Evolutionary conservation across 2,888 invertebrate genomes (phyloP), one percentile per base, ranked within the genome.

Genomic region (Tethea ocularis): DNA sequence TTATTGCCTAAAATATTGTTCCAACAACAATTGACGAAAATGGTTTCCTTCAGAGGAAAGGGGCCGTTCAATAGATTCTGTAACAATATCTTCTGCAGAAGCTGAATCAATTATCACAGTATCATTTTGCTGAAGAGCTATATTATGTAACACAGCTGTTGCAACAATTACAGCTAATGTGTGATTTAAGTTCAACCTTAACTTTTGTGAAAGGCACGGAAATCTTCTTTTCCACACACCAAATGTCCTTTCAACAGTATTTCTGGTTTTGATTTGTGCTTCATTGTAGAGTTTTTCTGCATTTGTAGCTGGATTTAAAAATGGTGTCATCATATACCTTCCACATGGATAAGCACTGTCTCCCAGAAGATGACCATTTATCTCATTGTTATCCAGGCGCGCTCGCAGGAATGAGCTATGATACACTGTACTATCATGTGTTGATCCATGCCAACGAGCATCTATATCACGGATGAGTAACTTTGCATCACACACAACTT

Each of bases 211-310:
- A 15, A 67, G 55, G 26, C 62, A 62, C 41, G 68, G 61, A 56
- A 69, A 69, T 26, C 66, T 63, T 56, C 57, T 60, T 60, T 72
- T 68, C 67, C 67, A 71, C 15, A 68, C 57, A 20, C 65, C 69
- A 58, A 71, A 65, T 51, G 61, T 57, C 24, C 66, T 63, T 62
- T 71, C 67, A 20, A 72, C 61, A 5, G 63, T 58, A 58, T 68
- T 68, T 59, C 69, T 58, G 5, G 71, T 69, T 41, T 63, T 60
- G 2, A 62, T 66, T 52, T 67, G 66, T 20, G 60, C 56, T 57
- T 69, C 61, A 59, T 73, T 71, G 38, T 71, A 73, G 13, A 57
- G 29, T 36, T 62, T 57, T 52, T 69, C 62, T 11, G 56, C 46
- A 51, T 56, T 22, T 56, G 62, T 61, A 13, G 10, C 46, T 15